Percentiles rank a stretch among this genome's conserved stretches.
Evolutionary conservation across 2,888 invertebrate genomes (phyloP).

Genomic region (Patella caerulea): DNA sequence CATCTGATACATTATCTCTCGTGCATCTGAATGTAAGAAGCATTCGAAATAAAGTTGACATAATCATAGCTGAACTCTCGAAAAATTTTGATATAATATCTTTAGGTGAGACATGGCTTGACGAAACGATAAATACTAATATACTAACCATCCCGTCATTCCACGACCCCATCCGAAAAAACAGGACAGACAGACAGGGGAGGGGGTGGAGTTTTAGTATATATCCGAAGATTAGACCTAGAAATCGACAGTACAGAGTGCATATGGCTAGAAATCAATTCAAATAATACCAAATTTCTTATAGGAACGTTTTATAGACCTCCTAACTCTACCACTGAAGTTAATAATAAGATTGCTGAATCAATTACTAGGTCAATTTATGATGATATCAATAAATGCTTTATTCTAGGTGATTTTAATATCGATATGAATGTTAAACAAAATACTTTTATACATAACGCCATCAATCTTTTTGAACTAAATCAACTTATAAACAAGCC

Average conservation of each 20-base stretch:
- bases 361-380: background rate
- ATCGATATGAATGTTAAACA: background rate
- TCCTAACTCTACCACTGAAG: background rate
- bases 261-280: background rate
- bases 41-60: background rate
- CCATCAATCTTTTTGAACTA: background rate
- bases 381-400: background rate
- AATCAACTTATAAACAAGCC: background rate
- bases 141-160: too few relatives aligned
- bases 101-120: too few relatives aligned
- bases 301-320: constrained; percentile 3
- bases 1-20: background rate
- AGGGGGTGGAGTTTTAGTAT: constrained; percentile 5
- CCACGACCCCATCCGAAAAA: background rate
- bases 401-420: background rate
- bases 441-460: constrained; percentile 2
- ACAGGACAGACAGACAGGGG: constrained; percentile 2
- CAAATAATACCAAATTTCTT: background rate
- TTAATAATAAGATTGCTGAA: background rate
- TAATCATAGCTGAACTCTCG: too few relatives aligned
- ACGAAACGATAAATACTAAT: too few relatives aligned
- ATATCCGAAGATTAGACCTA: background rate
- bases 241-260: constrained; percentile 7
- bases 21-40: constrained; percentile 8
- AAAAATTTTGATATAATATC: too few relatives aligned